A percentile compares a stretch with the other conserved stretches of the same genome.
Conservation (phyloP, 2,113 vertebrate species). For the Toxotes chatareus region DNA sequence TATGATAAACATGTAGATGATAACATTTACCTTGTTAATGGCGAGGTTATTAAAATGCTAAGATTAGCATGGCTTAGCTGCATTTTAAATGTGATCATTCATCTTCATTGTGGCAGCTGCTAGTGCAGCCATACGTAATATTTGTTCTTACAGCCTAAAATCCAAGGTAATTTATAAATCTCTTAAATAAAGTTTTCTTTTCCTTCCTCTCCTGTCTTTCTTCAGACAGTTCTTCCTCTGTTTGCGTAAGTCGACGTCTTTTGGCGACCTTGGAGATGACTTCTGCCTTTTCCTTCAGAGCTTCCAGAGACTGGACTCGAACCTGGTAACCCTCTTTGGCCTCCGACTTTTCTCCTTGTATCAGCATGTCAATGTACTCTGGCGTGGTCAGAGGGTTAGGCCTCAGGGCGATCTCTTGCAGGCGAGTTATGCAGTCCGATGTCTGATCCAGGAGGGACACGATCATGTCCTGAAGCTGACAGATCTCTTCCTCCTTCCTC, state of each 20-base stretch:
- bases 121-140: too few species aligned
- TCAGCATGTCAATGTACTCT: constrained; percentile 71
- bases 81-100: background rate
- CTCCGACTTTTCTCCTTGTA: constrained; percentile 64
- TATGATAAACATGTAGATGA: background rate
- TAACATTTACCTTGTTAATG: background rate
- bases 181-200: accelerated
- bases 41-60: background rate
- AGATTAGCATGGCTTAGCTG: background rate
- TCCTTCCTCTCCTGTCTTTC: background rate
- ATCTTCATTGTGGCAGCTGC: background rate
- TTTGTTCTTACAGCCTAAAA: background rate
- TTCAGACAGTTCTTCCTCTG: accelerated
- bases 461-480: constrained; percentile 13
- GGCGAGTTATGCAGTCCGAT: constrained; percentile 44
- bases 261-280: constrained; percentile 46
- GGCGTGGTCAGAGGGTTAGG: constrained; percentile 65
- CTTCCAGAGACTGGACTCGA: constrained; percentile 52
- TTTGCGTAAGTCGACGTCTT: background rate
- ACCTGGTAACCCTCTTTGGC: constrained; percentile 46
- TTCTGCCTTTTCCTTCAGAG: constrained; percentile 32
- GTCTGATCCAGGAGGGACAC: constrained; percentile 44
- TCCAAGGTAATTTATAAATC: accelerated
- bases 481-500: constrained; percentile 50
- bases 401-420: constrained; percentile 71